These are phyloP conservation scores for Chelonus insularis DNA, from an alignment of 1,140 invertebrate genomes.

Conservation along the genomic window DNA sequence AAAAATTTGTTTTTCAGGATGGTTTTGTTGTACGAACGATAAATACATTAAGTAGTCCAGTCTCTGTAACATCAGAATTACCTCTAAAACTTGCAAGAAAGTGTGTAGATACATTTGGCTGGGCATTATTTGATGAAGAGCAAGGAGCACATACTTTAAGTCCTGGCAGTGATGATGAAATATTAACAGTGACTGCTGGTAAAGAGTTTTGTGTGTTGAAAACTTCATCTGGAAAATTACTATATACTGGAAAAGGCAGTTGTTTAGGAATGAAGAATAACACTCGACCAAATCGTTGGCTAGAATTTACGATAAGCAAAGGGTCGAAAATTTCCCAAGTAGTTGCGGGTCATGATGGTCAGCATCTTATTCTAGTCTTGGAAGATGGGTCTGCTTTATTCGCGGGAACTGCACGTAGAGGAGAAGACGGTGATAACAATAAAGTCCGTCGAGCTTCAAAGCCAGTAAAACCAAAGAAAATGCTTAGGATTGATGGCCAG, in stretches of 20 bases:
- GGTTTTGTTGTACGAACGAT: conserved; percentile 80
- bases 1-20: conserved; percentile 66
- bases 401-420: conserved; percentile 84
- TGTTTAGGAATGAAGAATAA: conserved; percentile 73
- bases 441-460: conserved; percentile 84
- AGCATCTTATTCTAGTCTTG: conserved; percentile 84
- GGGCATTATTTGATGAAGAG: conserved; percentile 72
- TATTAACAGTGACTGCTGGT: conserved; percentile 69
- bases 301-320: conserved; percentile 76
- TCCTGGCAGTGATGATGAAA: conserved; percentile 71
- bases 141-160: conserved; percentile 57
- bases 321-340: conserved; percentile 76
- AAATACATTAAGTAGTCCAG: conserved; percentile 68
- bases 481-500: conserved; percentile 86
- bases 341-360: conserved; percentile 89
- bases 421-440: conserved; percentile 87
- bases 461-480: conserved; percentile 89
- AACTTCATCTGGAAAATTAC: conserved; percentile 77
- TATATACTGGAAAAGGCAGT: conserved; percentile 78
- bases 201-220: conserved; percentile 84
- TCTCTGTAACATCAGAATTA: conserved; percentile 68
- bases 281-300: conserved; percentile 69
- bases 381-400: conserved; percentile 90
- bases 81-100: conserved; percentile 79
- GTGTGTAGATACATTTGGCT: conserved; percentile 76